Evolutionary conservation across 2,113 vertebrate genomes (phyloP).

Genomic region (Gobiocypris rarus): DNA sequence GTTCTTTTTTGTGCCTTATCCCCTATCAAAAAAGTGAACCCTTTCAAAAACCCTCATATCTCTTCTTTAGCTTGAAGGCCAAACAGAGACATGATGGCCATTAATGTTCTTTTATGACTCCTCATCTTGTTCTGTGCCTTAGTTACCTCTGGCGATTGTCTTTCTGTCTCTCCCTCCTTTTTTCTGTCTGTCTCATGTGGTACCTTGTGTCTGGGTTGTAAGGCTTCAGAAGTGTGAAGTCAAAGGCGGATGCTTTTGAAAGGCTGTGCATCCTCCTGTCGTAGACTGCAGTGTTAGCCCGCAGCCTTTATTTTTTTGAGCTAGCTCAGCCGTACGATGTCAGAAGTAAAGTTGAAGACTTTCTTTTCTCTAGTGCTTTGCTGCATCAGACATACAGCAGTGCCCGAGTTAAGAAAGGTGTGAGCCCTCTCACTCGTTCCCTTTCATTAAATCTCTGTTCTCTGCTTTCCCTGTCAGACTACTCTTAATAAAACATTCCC

Average conservation of each 20-base stretch:
- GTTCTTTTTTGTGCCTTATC: not conserved
- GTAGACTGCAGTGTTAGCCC: constrained; percentile 17
- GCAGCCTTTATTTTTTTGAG: constrained; percentile 21
- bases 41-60: constrained; percentile 6
- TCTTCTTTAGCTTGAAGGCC: constrained; percentile 40
- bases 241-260: constrained; percentile 36
- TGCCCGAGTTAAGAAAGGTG: constrained; percentile 3
- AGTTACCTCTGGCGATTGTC: constrained; percentile 18
- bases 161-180: constrained; percentile 23
- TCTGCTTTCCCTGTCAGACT: not conserved
- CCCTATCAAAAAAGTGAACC: not conserved
- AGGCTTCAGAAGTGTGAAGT: constrained; percentile 41
- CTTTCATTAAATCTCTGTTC: constrained; percentile 18
- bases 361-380: constrained; percentile 30
- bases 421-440: not conserved
- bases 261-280: constrained; percentile 25
- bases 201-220: constrained; percentile 12
- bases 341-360: constrained; percentile 43
- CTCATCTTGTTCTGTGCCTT: constrained; percentile 35
- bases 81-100: constrained; percentile 41
- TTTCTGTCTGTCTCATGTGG: constrained; percentile 22
- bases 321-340: constrained; percentile 21
- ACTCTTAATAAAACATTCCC: not conserved
- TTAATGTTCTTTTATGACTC: constrained; percentile 49
- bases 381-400: constrained; percentile 21